Base-by-base conservation (phyloP, 1,140 invertebrate genomes). In the Conus ventricosus region DNA sequence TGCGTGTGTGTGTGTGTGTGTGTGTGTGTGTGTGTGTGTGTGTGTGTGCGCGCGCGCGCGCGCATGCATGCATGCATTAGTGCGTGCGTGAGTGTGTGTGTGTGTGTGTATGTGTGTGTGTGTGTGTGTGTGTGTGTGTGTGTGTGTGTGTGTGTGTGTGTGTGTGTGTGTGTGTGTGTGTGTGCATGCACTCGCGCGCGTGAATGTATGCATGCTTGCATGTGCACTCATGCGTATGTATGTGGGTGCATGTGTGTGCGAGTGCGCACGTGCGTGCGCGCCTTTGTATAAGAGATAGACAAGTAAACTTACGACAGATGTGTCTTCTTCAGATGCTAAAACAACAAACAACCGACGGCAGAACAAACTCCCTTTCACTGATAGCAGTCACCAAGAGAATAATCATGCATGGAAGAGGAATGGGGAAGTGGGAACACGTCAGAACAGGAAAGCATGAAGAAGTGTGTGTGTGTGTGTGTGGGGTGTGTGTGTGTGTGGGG, bases 21-120 rank as follows among this genome's bases (percentile, higher is more conserved):
- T 80, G 51, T 81, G 80, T 81, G 51, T 81, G 80, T 81, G 80
- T 81, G 51, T 81, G 80, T 81, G 80, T 81, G 39, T 81, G 39
- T 81, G 39, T 81, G 39, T 81, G 39, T 81, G 80, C 55, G 80
- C 55, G 80, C 55, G 80, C 54, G 80, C 55, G 39, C 54, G 39
- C 55, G 80, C 54, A 51, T 81, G 80, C 25, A 4, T 81, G 51
- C 55, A 51, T 81, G 51, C n/a, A n/a, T n/a, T n/a, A n/a, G 80
- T 81, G 80, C 25, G 51, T 81, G 51, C 55, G 80, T 81, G 51
- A 55, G 51, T 54, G 51, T 81, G 51, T 81, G 80, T 81, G 51
- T 81, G 51, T 81, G 51, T 54, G 51, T 81, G 51, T 81, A 51
- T 81, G 51, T 81, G 39, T 54, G 51, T 81, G n/a, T 63, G 55